phyloP scores from a whole-genome alignment of 1,140 invertebrate species.

The Myzus persicae region DNA sequence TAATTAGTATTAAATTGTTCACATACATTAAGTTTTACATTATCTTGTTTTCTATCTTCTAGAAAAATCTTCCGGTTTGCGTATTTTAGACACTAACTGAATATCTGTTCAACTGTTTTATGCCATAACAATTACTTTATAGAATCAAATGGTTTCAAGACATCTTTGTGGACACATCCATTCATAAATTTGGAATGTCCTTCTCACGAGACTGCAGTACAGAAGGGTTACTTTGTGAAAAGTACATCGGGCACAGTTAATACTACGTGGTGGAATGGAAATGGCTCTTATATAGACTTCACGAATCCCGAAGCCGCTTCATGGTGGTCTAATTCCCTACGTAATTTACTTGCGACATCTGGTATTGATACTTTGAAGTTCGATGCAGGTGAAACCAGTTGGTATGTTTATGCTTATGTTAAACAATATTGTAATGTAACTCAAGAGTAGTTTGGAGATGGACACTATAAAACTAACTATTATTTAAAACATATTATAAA shows the following conservation, averaged over 20 bases:
- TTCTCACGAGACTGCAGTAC: not conserved
- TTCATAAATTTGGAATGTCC: conserved; percentile 83
- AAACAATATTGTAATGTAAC: no score
- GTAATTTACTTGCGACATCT: conserved; percentile 69
- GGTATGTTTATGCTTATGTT: conserved; percentile 62
- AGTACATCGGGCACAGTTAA: conserved; percentile 68
- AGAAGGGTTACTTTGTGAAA: conserved; percentile 70
- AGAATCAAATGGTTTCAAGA: conserved; percentile 58
- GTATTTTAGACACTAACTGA: no score
- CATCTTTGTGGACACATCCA: conserved; percentile 89
- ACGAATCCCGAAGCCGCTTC: conserved; percentile 75
- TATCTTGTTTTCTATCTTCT: no score
- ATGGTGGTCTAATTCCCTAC: conserved; percentile 78
- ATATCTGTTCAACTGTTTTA: no score
- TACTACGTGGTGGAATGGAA: conserved; percentile 86
- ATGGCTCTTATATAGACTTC: conserved; percentile 77
- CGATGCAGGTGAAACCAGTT: conserved; percentile 75
- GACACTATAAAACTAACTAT: no score
- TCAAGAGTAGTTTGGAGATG: no score
- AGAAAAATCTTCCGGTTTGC: no score
- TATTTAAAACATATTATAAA: no score
- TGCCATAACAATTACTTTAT: no score
- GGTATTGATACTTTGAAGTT: conserved; percentile 91
- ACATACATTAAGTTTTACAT: no score
- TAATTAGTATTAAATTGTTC: no score